These are phyloP conservation scores for Nansenia antarctica DNA, from an alignment of 2,113 vertebrate species.

Conservation along the genomic window DNA sequence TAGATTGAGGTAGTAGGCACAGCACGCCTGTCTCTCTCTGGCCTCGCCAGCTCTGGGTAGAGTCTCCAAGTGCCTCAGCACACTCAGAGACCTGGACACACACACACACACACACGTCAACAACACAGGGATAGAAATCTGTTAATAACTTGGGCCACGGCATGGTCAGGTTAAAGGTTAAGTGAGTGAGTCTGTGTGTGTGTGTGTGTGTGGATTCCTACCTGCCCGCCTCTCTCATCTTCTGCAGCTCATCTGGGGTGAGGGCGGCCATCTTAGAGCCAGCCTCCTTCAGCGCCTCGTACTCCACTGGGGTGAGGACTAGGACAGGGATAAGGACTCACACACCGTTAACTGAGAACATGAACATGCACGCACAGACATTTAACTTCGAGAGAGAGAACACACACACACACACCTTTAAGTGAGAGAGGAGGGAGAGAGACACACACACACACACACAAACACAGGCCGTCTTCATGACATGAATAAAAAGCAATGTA, in stretches of 20 bases:
- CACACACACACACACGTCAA: background rate
- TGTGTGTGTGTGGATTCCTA: constrained; percentile 61
- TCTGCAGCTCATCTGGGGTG: constrained; percentile 76
- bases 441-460: background rate
- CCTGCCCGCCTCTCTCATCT: constrained; percentile 78
- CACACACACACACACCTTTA: constrained; percentile 5
- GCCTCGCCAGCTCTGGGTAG: constrained; percentile 67
- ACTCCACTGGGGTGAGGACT: constrained; percentile 85
- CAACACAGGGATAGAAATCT: background rate
- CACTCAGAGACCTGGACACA: constrained; percentile 63
- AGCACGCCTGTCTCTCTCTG: constrained; percentile 76
- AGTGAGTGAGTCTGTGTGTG: too few species aligned
- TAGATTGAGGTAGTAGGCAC: constrained; percentile 84
- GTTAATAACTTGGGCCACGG: background rate
- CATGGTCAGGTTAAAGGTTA: background rate
- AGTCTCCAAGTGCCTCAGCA: constrained; percentile 79
- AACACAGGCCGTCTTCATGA: too few species aligned
- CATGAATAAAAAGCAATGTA: too few species aligned
- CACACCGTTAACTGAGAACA: background rate
- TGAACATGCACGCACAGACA: background rate
- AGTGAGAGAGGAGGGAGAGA: too few species aligned
- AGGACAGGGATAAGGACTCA: constrained; percentile 62
- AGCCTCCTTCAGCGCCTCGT: constrained; percentile 73
- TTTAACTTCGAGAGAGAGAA: background rate
- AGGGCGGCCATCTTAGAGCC: constrained; percentile 75